Base-by-base conservation (phyloP, 1,140 invertebrate genomes). In the Drosophila virilis region DNA sequence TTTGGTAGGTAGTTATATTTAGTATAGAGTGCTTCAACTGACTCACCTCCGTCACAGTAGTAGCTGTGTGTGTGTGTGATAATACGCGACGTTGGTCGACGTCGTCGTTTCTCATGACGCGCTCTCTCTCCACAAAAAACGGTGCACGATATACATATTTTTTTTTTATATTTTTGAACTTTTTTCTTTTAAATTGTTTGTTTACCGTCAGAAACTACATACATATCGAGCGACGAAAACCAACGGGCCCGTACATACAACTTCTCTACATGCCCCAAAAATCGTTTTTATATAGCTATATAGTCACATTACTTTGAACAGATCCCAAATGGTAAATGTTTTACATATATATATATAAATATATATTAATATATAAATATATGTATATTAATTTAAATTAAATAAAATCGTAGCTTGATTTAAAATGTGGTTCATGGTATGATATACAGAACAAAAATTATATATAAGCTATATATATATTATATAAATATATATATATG, bases 21-120 rank as follows among this genome's bases (percentile, higher is more conserved):
- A 85, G 82, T 72, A 88, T 86, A 86, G 82, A 86, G 82, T 88
- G 82, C 82, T 88, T 86, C 83, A 88, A 88, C 83, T 83, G 80
- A 88, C 83, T 88, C 83, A 88, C 83, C 83, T 88, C 84, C 83
- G 74, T 75, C 78, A 80, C 81, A 80, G 81, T 80, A 71, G 78
- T 80, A 71, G 78, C 68, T 71, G 65, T 74, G 71, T 86, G 82
- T 80, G 77, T 84, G 73, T 79, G 69, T 77, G 61, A 67, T 51
- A 62, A 70, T 72, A 66, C 61, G 61, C 54, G 62, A 75, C 67
- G 60, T 59, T 62, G 58, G 38, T 64, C 50, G 50, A 37, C 50
- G 64, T 55, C 50, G 52, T 65, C 45, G 45, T 42, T 59, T 72
- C 33, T 22, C 37, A 22, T 15, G 52, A 55, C 59, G 61, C 28